Base-by-base conservation (phyloP, 2,888 invertebrate genomes). In the Beris morrisii region DNA sequence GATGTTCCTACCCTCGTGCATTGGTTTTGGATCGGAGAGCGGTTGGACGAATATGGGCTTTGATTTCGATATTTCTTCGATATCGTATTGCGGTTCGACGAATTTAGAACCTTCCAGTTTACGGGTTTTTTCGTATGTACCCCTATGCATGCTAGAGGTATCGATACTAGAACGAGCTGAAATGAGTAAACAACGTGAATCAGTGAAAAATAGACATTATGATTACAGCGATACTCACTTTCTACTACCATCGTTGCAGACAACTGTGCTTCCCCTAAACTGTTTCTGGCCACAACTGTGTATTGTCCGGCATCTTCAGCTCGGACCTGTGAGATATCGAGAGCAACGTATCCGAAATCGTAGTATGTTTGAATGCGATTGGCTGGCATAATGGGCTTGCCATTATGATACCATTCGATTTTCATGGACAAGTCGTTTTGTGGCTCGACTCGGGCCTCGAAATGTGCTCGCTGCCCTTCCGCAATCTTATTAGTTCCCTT, bases 361-460 rank as follows among this genome's bases (percentile, higher is more conserved):
- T 96, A 91, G 77, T 93, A 93, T 7, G 93, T 94, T 81, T 95
- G 95, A 76, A 95, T 97, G 73, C 97, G 88, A 76, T 91, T 93
- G 45, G 94, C 94, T 68, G 89, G 88, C 76, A 90, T 91, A 68
- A 99, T 89, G 69, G 93, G 89, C 77, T 92, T 89, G 64, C 95
- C 97, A 81, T 99, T 97, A 75, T 94, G 94, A 78, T 94, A 96
- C 98, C 98, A 99, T 82, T 97, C 97, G 69, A 95, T 90, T 75
- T 87, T 87, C 89, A 98, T 90, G 22, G 91, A 91, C 32, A 95
- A 86, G 81, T 98, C 98, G 76, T 91, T 95, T 79, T 95, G 92
- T 1, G 97, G 98, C 76, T 95, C 94, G 56, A 98, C 92, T 70
- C 96, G 89, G 4, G 92, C 93, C 83, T 97, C 97, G 77, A 97